Percentiles rank a stretch among this genome's conserved stretches.
phyloP scores from a whole-genome alignment of 2,888 invertebrate species.

The Agrotis exclamationis region DNA sequence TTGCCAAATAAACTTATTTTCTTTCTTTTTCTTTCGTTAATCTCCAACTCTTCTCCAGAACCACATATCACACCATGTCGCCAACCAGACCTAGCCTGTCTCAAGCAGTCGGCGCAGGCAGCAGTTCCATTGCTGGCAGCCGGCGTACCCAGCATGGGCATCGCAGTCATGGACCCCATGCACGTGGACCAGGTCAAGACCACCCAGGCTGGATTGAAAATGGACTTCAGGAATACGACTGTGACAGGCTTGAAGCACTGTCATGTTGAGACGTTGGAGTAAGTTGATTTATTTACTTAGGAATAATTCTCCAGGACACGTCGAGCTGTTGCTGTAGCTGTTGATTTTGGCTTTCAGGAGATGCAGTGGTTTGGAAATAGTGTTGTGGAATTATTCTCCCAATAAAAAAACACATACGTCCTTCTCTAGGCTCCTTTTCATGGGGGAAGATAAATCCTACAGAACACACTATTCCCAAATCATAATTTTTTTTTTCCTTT shows the following conservation, averaged over 20 bases:
- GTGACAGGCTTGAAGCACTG: conserved; percentile 82
- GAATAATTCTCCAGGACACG: too few relatives aligned
- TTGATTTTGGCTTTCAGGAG: too few relatives aligned
- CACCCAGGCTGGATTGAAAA: conserved; percentile 77
- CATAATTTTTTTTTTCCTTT: too few relatives aligned
- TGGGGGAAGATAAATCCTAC: too few relatives aligned
- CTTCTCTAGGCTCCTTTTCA: too few relatives aligned
- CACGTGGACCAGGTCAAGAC: conserved; percentile 73
- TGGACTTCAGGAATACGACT: conserved; percentile 82
- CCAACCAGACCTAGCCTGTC: conserved; percentile 73
- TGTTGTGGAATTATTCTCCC: too few relatives aligned
- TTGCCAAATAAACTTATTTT: too few relatives aligned
- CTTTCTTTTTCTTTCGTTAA: too few relatives aligned
- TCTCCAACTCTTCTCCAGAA: conserved; percentile 65
- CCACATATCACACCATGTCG: conserved; percentile 80
- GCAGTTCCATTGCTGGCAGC: conserved; percentile 78
- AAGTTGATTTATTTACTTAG: conserved; percentile 58
- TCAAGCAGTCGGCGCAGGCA: conserved; percentile 76
- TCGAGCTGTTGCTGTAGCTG: too few relatives aligned
- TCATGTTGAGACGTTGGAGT: conserved; percentile 76
- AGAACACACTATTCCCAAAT: too few relatives aligned
- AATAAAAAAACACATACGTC: too few relatives aligned
- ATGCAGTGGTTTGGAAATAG: too few relatives aligned
- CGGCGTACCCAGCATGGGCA: conserved; percentile 78
- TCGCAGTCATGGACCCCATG: conserved; percentile 82